Base-by-base conservation (phyloP, 2,797 vertebrate genomes). In the Sardinella longiceps region DNA sequence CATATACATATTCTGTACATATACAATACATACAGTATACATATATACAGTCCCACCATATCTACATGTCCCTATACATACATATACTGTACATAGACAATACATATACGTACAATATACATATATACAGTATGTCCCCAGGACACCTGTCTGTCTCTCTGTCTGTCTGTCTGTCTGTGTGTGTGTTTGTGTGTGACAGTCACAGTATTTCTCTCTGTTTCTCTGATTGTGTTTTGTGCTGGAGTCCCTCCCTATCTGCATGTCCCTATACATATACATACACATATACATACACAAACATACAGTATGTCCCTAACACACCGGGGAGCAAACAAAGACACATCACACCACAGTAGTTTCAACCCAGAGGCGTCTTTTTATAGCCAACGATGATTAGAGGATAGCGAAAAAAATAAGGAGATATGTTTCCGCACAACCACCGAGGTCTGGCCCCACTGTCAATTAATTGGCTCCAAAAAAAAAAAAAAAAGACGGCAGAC, bases 201-300 rank as follows among this genome's bases (percentile, higher is more conserved):
- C n/a, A n/a, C n/a, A n/a, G n/a, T n/a, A n/a, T n/a, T n/a, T 0
- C 70, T 85, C 84, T 84, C 81, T 85, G 45, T 86, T 25, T 60
- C 58, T 70, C 14, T 53, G 60, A 30, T 30, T 30, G 63, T 70
- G 28, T 66, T 70, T 70, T 70, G 63, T 33, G 28, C 15, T 33
- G 33, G 63, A 30, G 15, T 70, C 30, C 63, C 63, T 18, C 3
- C 3, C 63, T 70, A 18, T 2, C n/a, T 30, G 18, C 10, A 70
- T 70, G 28, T 70, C 12, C 63, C 28, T 18, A 33, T 70, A 70
- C 33, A 30, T 70, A 30, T 70, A 25, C n/a, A 4, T 18, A n/a
- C n/a, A n/a, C n/a, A n/a, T n/a, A n/a, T n/a, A n/a, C n/a, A n/a
- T n/a, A n/a, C n/a, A n/a, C n/a, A n/a, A n/a, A n/a, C n/a, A n/a